These are phyloP conservation scores for Stigmatopora argus DNA, from an alignment of 2,113 vertebrate genomes.

Conservation along the genomic window DNA sequence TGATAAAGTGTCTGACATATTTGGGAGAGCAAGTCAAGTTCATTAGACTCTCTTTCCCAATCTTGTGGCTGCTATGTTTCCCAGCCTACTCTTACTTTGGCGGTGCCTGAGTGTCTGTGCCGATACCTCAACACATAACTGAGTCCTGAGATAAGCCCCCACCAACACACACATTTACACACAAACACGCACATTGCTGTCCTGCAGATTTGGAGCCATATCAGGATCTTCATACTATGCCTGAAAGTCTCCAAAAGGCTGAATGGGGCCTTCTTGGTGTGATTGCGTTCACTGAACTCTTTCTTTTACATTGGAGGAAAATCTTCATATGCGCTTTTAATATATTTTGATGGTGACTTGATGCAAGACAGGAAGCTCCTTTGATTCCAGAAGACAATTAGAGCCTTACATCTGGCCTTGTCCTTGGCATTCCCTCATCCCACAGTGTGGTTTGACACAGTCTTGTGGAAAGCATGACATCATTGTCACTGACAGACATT, in stretches of 20 bases:
- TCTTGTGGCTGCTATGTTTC: conserved; percentile 64
- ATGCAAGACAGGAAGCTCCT: conserved; percentile 7
- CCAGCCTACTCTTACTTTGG: conserved; percentile 60
- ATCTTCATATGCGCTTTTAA: background rate
- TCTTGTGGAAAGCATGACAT: conserved; percentile 94
- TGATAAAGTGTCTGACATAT: conserved; percentile 89
- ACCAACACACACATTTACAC: background rate
- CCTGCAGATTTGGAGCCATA: background rate
- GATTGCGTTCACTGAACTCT: background rate
- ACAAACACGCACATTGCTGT: background rate
- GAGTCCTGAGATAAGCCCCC: conserved; percentile 88
- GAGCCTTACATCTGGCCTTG: conserved; percentile 74
- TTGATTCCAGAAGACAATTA: conserved; percentile 52
- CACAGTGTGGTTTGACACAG: conserved; percentile 83
- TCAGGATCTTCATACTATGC: background rate
- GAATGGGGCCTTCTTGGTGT: background rate
- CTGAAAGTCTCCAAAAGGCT: background rate
- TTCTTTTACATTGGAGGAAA: background rate
- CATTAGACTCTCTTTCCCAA: conserved; percentile 73
- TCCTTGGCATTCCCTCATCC: conserved; percentile 98
- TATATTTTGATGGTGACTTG: background rate
- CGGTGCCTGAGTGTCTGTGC: conserved; percentile 94
- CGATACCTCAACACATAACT: conserved; percentile 96
- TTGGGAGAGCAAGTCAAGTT: conserved; percentile 66
- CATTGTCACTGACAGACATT: conserved; percentile 88